These are phyloP conservation scores for Heliconius hortense DNA, from an alignment of 2,888 invertebrate genomes.

Conservation along the genomic window DNA sequence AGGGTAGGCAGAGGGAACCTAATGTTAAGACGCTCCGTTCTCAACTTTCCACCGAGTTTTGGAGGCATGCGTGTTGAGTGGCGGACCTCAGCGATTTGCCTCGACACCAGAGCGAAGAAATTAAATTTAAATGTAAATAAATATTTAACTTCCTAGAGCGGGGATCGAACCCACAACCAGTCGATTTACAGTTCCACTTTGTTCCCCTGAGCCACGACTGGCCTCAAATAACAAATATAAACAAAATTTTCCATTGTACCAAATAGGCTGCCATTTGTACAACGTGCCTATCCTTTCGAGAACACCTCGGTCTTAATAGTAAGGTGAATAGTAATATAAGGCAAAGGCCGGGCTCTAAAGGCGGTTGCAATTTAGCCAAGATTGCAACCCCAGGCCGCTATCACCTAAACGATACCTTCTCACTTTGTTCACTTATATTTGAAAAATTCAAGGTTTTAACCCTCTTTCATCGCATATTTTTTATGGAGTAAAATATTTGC, in stretches of 20 bases:
- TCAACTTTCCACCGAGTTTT: too few relatives aligned
- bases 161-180: too few relatives aligned
- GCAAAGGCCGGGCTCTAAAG: constrained; percentile 18
- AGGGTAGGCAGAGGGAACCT: too few relatives aligned
- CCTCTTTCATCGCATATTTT: neutral
- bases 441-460: neutral
- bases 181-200: too few relatives aligned
- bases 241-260: neutral
- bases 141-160: too few relatives aligned
- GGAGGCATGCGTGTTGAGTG: too few relatives aligned
- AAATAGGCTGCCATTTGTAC: constrained; percentile 16
- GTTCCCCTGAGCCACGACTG: too few relatives aligned
- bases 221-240: neutral
- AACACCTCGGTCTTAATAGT: constrained; percentile 20
- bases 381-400: constrained; percentile 18
- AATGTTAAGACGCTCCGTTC: too few relatives aligned
- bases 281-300: constrained; percentile 14
- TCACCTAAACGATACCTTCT: constrained; percentile 10
- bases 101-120: too few relatives aligned
- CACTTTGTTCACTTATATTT: constrained; percentile 11
- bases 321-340: constrained; percentile 18
- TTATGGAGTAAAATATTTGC: too few relatives aligned
- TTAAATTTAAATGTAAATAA: too few relatives aligned
- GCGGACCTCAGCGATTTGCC: too few relatives aligned
- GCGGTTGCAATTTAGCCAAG: constrained; percentile 19